phyloP scores from a whole-genome alignment of 2,113 vertebrate species.

The Chionodraco myersi region DNA sequence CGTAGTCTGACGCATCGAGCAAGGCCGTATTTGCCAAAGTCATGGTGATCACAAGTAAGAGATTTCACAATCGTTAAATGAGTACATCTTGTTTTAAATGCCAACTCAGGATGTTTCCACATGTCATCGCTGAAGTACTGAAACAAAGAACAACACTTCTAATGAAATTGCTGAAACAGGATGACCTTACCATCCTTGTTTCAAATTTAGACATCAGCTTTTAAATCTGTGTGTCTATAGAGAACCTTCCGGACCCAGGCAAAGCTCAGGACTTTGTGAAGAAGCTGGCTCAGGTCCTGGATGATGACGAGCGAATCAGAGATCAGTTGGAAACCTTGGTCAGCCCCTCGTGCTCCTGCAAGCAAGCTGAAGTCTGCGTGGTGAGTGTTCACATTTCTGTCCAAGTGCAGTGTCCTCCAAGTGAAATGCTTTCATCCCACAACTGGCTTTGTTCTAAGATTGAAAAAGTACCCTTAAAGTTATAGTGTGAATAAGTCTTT shows the following conservation, averaged over 20 bases:
- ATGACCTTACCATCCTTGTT: neutral
- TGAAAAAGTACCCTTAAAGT: neutral
- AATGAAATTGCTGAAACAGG: neutral
- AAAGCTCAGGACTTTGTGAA: slow-evolving; percentile 99
- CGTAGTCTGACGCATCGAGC: slow-evolving; percentile 94
- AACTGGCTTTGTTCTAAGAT: neutral
- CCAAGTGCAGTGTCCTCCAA: neutral
- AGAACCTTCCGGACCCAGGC: slow-evolving; percentile 96
- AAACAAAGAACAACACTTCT: neutral
- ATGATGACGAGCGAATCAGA: slow-evolving; percentile 95
- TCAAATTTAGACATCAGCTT: slow-evolving; percentile 3
- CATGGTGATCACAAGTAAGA: slow-evolving; percentile 98
- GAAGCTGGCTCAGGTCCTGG: slow-evolving; percentile 97
- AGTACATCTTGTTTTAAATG: neutral
- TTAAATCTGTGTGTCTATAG: slow-evolving; percentile 70
- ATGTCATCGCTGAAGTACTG: too few relatives aligned
- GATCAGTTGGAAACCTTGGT: slow-evolving; percentile 93
- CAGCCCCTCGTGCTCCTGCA: slow-evolving; percentile 96
- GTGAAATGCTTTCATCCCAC: neutral
- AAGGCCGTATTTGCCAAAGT: slow-evolving; percentile 98
- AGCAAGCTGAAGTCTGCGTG: slow-evolving; percentile 98
- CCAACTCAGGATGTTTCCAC: neutral
- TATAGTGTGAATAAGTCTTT: neutral
- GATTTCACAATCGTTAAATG: neutral
- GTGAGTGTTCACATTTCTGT: slow-evolving; percentile 83